Base-by-base conservation (phyloP, 2,888 invertebrate species). In the Spilarctia lutea region DNA sequence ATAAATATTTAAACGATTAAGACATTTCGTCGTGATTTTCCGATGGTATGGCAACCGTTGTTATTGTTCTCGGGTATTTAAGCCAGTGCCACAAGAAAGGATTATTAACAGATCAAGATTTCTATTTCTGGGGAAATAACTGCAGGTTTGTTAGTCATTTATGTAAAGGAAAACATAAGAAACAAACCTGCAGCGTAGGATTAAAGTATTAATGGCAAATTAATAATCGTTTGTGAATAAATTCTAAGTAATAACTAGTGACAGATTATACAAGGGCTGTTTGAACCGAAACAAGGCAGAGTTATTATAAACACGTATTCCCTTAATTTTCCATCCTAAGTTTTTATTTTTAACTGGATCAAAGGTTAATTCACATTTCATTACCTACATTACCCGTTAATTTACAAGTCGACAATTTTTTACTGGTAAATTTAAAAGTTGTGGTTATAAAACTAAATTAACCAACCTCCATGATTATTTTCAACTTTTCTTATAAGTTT, bases 61-160 rank as follows among this genome's bases (percentile, higher is more conserved):
- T 81, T 84, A 83, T 84, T 84, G 83, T 79, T 73, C 77, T 75
- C 68, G 72, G 73, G 67, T 52, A 75, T 48, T 80, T 79, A 78
- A 67, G 75, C 67, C 33, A 18, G 45, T 67, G 66, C 71, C 74
- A 77, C 71, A 75, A 81, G 81, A 83, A 83, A 79, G 72, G 79
- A 81, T 81, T 80, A 81, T 74, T 74, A 48, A n/a, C 65, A 35
- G 65, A 65, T 66, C 39, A 35, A 42, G 24, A 48, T 68, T 65
- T 35, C 65, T 71, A 63, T 72, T 72, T 39, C 20, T 66, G 39
- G 39, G 35, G 20, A 45, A 52, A 52, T 52, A 52, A 27, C 52
- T 56, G 45, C 24, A n/a, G n/a, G 45, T n/a, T 56, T 35, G 35
- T 20, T 24, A 6, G 0, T n/a, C 65, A n/a, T 39, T 66, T 24